A percentile compares a stretch with the other conserved stretches of the same genome.
Evolutionary conservation across 1,140 invertebrate species (phyloP).

Genomic region (Aphelenchoides fujianensis): DNA sequence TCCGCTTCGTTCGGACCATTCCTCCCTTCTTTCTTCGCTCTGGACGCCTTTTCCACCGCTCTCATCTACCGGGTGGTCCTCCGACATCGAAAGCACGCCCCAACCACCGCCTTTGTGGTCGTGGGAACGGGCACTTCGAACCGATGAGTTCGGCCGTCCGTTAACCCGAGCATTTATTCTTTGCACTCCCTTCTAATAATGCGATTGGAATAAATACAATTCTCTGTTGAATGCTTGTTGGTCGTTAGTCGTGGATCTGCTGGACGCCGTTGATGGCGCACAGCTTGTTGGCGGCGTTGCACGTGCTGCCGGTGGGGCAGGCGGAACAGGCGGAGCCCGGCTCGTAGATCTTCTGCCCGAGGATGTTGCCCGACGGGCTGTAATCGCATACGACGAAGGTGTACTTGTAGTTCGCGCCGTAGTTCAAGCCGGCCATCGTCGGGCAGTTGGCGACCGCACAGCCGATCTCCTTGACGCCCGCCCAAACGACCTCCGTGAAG

Average conservation of each 20-base stretch:
- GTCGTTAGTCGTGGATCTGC: slow-evolving; percentile 6
- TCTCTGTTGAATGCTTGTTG: no score
- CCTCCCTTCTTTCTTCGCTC: no score
- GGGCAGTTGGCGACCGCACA: slow-evolving; percentile 9
- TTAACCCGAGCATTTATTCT: no score
- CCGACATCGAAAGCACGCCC: no score
- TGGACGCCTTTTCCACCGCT: no score
- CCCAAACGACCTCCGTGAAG: slow-evolving; percentile 5
- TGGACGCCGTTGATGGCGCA: neutral
- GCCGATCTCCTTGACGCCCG: slow-evolving; percentile 2
- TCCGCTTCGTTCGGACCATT: no score
- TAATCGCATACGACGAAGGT: slow-evolving; percentile 11
- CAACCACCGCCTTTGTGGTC: no score
- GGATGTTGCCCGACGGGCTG: neutral
- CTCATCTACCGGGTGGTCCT: no score
- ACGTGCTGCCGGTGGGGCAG: neutral
- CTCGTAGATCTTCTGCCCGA: neutral
- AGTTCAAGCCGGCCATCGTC: neutral
- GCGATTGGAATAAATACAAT: no score
- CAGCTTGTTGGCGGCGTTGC: neutral
- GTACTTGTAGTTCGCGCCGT: neutral
- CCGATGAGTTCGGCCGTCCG: no score
- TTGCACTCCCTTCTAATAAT: no score
- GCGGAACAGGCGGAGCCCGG: neutral
- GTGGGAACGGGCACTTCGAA: no score